These are phyloP conservation scores for Arctopsyche grandis DNA, from an alignment of 1,140 invertebrate genomes.

Conservation along the genomic window DNA sequence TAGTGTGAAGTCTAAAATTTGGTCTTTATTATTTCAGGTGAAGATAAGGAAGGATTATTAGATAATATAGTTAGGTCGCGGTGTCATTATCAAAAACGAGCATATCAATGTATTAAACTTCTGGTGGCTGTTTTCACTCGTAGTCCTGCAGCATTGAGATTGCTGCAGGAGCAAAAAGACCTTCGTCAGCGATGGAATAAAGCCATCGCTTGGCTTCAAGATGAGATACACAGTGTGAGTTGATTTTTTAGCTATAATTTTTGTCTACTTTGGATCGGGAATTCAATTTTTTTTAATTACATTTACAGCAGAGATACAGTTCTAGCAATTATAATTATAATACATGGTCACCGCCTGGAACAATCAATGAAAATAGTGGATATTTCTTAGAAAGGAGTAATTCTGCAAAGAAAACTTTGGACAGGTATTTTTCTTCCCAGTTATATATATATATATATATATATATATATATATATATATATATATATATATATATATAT, in stretches of 20 bases:
- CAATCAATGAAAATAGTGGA: slow-evolving; percentile 95
- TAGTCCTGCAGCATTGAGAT: slow-evolving; percentile 77
- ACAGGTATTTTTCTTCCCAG: slow-evolving; percentile 60
- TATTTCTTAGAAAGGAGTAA: slow-evolving; percentile 95
- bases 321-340: slow-evolving; percentile 82
- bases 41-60: slow-evolving; percentile 89
- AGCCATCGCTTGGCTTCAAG: slow-evolving; percentile 93
- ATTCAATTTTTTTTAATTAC: slow-evolving; percentile 46
- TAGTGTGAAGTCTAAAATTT: neutral
- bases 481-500: too few species aligned
- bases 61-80: slow-evolving; percentile 93
- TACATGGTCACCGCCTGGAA: slow-evolving; percentile 92
- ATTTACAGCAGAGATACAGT: slow-evolving; percentile 72
- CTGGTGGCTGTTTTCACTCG: slow-evolving; percentile 90
- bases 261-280: neutral
- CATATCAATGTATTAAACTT: slow-evolving; percentile 97
- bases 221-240: slow-evolving; percentile 86
- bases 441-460: neutral
- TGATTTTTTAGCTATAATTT: slow-evolving; percentile 23
- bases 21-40: slow-evolving; percentile 11
- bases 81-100: slow-evolving; percentile 94
- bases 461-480: slow-evolving; percentile 10
- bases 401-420: slow-evolving; percentile 89
- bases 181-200: slow-evolving; percentile 87
- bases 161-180: slow-evolving; percentile 80